phyloP scores from a whole-genome alignment of 2,113 vertebrate genomes.

The Campylomormyrus tamandua region DNA sequence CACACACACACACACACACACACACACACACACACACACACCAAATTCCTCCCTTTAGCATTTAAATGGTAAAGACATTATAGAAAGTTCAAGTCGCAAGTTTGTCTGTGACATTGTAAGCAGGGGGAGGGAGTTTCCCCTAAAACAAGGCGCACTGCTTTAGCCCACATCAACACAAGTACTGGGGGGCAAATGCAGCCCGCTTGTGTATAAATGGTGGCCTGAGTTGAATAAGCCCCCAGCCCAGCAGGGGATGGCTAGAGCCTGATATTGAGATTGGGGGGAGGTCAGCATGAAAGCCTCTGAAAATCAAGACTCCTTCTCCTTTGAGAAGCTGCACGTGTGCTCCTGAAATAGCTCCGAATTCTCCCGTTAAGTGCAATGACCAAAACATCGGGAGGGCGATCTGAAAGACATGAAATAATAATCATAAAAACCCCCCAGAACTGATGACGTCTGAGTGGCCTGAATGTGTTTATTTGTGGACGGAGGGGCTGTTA shows the following conservation, averaged over 20 bases:
- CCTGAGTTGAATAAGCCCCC: not conserved
- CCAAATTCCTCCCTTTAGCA: not conserved
- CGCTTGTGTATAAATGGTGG: not conserved
- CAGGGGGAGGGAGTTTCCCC: not conserved
- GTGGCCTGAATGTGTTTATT: not conserved
- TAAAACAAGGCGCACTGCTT: not conserved
- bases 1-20: too few species aligned
- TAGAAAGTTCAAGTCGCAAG: not conserved
- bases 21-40: too few species aligned
- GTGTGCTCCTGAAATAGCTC: not conserved
- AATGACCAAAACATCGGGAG: not conserved
- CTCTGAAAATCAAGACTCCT: not conserved
- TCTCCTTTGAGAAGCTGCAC: not conserved
- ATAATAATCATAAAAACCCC: not conserved
- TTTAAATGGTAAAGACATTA: not conserved
- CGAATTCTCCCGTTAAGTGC: not conserved
- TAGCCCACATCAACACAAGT: not conserved
- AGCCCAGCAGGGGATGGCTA: not conserved
- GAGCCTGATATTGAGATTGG: not conserved
- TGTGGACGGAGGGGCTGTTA: not conserved
- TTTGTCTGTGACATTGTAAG: not conserved
- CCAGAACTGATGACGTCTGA: not conserved
- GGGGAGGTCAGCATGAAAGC: not conserved
- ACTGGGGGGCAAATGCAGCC: not conserved
- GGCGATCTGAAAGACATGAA: not conserved